Percentiles rank a stretch among this genome's conserved stretches.
Evolutionary conservation across 2,888 invertebrate genomes (phyloP).

Genomic region (Hedychridium roseum): DNA sequence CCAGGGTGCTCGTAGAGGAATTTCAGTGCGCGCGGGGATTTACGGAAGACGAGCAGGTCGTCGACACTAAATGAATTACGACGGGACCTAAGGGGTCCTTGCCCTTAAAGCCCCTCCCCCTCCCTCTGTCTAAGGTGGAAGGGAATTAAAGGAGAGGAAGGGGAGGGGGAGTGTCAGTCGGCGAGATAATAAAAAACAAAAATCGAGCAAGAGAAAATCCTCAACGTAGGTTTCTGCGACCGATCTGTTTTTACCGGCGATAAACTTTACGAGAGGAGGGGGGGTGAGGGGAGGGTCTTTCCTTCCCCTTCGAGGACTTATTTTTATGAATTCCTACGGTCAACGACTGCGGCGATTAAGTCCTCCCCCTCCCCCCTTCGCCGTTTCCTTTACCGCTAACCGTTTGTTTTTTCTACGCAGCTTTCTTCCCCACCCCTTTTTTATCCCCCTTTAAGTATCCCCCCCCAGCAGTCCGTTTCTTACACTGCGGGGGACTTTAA

Average conservation of each 20-base stretch:
- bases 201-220: conserved; percentile 4
- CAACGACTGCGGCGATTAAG: too few relatives aligned
- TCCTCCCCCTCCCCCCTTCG: too few relatives aligned
- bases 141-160: conserved; percentile 16
- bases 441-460: background rate
- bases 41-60: too few relatives aligned
- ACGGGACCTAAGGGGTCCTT: too few relatives aligned
- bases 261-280: conserved; percentile 48
- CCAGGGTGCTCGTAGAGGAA: too few relatives aligned
- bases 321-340: conserved; percentile 20
- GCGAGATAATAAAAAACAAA: conserved; percentile 39
- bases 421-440: background rate
- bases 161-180: conserved; percentile 35
- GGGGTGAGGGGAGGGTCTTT: too few relatives aligned
- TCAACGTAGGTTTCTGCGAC: conserved; percentile 14
- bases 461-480: too few relatives aligned
- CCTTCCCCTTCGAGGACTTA: conserved; percentile 15
- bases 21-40: too few relatives aligned
- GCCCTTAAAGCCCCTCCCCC: background rate
- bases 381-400: too few relatives aligned
- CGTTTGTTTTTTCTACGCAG: too few relatives aligned
- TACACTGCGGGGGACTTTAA: too few relatives aligned
- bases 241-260: conserved; percentile 40
- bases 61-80: too few relatives aligned
- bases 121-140: background rate